Evolutionary conservation across 2,113 vertebrate species (phyloP).

Genomic region (Anguilla japonica): DNA sequence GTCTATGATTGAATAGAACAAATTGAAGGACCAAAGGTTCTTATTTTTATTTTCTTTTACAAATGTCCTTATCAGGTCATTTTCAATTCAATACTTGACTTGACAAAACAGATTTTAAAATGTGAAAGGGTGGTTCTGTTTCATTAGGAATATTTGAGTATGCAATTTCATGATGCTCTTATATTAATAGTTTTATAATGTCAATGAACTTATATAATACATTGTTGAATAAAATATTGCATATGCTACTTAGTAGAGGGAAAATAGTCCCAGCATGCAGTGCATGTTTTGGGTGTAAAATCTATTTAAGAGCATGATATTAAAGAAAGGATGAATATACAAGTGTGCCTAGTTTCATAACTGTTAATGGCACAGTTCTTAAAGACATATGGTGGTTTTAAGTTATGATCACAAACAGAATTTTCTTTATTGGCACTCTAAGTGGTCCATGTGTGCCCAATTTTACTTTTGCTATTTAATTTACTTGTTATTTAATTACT

Average conservation of each 20-base stretch:
- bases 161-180: not conserved
- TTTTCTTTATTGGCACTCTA: too few relatives aligned
- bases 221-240: not conserved
- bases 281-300: not conserved
- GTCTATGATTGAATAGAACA: not conserved
- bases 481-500: not conserved
- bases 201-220: not conserved
- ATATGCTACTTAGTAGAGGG: not conserved
- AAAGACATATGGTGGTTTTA: too few relatives aligned
- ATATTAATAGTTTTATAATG: not conserved
- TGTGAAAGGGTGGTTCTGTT: slow-evolving; percentile 5
- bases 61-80: not conserved
- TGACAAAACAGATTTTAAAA: not conserved
- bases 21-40: slow-evolving; percentile 2
- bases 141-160: not conserved
- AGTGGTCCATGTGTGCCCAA: too few relatives aligned
- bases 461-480: not conserved
- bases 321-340: not conserved
- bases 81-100: not conserved
- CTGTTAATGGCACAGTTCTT: too few relatives aligned
- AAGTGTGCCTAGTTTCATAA: too few relatives aligned
- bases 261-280: not conserved
- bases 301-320: not conserved
- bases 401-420: too few relatives aligned
- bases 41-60: not conserved